Evolutionary conservation across 2,888 invertebrate genomes (phyloP).

Genomic region (Trilocha varians): DNA sequence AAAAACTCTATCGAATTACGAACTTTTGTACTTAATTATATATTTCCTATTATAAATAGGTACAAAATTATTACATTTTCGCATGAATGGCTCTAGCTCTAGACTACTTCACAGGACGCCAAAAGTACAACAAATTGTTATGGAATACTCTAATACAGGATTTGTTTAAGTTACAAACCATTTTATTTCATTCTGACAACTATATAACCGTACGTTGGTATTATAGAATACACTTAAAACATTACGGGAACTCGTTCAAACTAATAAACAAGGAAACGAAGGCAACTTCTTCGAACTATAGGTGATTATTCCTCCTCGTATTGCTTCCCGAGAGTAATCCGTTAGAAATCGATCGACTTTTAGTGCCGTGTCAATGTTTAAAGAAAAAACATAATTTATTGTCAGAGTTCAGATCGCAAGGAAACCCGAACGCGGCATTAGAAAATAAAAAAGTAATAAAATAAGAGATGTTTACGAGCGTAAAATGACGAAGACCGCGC

Average conservation of each 20-base stretch:
- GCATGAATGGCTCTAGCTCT: no score
- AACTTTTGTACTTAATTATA: background rate
- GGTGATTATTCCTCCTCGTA: conserved; percentile 62
- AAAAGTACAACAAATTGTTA: no score
- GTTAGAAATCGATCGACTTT: conserved; percentile 72
- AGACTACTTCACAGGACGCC: no score
- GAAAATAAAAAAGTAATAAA: conserved; percentile 72
- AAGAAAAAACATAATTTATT: conserved; percentile 70
- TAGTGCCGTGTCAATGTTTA: conserved; percentile 71
- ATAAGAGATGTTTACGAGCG: conserved; percentile 68
- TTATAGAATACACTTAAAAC: conserved; percentile 14
- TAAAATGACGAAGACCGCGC: conserved; percentile 63
- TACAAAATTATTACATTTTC: no score
- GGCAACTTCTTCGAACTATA: conserved; percentile 58
- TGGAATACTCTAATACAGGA: no score
- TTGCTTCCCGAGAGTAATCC: conserved; percentile 66
- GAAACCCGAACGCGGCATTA: conserved; percentile 65
- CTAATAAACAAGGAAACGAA: conserved; percentile 68
- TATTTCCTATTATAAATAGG: background rate
- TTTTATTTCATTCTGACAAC: background rate
- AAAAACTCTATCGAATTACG: conserved; percentile 27
- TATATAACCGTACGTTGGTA: conserved; percentile 2
- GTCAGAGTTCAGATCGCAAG: conserved; percentile 67
- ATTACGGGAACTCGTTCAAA: conserved; percentile 51
- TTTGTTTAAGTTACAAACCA: background rate